phyloP scores from a whole-genome alignment of 2,797 vertebrate species.

The Etheostoma perlongum region DNA sequence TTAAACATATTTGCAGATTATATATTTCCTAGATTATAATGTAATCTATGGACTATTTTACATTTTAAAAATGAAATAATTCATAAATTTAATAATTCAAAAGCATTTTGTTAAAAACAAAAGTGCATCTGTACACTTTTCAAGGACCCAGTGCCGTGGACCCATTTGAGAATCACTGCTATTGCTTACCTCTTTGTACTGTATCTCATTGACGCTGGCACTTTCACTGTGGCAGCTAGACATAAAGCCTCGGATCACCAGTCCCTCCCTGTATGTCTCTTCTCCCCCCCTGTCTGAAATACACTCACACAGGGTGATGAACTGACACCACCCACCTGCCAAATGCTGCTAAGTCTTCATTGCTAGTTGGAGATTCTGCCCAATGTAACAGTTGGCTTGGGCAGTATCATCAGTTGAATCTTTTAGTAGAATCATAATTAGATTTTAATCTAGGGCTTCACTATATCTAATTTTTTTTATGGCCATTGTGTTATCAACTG shows the following conservation, averaged over 20 bases:
- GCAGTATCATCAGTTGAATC: neutral
- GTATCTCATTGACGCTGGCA: constrained; percentile 2
- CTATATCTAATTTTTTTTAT: too few species aligned
- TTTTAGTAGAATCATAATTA: neutral
- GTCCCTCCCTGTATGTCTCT: neutral
- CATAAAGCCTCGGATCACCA: constrained; percentile 7
- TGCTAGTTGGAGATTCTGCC: constrained; percentile 16
- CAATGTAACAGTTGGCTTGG: neutral
- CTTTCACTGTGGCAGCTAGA: constrained; percentile 14
- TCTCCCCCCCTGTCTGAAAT: constrained; percentile 6
- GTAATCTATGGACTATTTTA: too few species aligned
- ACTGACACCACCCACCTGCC: constrained; percentile 64
- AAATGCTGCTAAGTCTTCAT: constrained; percentile 50
- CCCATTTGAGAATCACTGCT: too few species aligned
- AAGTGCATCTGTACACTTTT: too few species aligned
- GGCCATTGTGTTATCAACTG: too few species aligned
- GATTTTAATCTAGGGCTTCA: neutral
- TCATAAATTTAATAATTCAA: too few species aligned
- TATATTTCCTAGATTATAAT: too few species aligned
- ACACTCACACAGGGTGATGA: constrained; percentile 18
- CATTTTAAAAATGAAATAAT: too few species aligned
- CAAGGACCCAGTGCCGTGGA: too few species aligned
- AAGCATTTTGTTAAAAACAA: too few species aligned
- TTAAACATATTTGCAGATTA: too few species aligned
- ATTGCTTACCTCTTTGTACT: neutral